Base-by-base conservation (phyloP, 2,113 vertebrate genomes). In the Zapornia atra region DNA sequence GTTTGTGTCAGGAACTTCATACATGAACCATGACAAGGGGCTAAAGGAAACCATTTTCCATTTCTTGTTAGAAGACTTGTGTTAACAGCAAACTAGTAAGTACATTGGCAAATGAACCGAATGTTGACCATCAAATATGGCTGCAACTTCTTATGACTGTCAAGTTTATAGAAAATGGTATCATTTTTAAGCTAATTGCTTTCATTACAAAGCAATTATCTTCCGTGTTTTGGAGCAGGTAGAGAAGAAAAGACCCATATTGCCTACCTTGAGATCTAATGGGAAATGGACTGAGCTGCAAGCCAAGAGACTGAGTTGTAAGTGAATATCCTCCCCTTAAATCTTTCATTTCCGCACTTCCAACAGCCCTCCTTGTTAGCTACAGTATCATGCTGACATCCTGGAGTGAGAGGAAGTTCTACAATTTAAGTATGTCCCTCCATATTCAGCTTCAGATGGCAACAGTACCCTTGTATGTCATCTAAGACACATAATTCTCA, bases 221-320 rank as follows among this genome's bases (percentile, higher is more conserved):
- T 68, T 92, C 77, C 76, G 9, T 71, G 34, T 90, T 95, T 89
- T 94, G 79, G 34, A 95, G 79, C 66, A 65, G 28, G 66, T 78
- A 64, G 26, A 68, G 83, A 88, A 95, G 44, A 91, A 72, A 68
- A 82, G 65, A 87, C 20, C 38, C 68, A 5, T 56, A 63, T 46
- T 86, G 29, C 29, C 25, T 91, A 11, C 11, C 7, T 80, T 94
- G 72, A 72, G 57, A 48, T 77, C 57, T 65, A 79, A 33, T 40
- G 72, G 36, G 53, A 94, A 88, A 69, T 82, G 40, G 48, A 44
- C 46, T 80, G 63, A 93, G 56, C 54, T 91, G 28, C 72, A 86
- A 81, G 29, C 34, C 65, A 61, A 83, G 33, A 82, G 48, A 57
- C 68, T 88, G 53, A 82, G 19, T 53, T 78, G 22, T 60, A 90